A percentile compares a stretch with the other conserved stretches of the same genome.
Evolutionary conservation across 2,797 vertebrate genomes (phyloP).

Genomic region (Tenualosa ilisha): DNA sequence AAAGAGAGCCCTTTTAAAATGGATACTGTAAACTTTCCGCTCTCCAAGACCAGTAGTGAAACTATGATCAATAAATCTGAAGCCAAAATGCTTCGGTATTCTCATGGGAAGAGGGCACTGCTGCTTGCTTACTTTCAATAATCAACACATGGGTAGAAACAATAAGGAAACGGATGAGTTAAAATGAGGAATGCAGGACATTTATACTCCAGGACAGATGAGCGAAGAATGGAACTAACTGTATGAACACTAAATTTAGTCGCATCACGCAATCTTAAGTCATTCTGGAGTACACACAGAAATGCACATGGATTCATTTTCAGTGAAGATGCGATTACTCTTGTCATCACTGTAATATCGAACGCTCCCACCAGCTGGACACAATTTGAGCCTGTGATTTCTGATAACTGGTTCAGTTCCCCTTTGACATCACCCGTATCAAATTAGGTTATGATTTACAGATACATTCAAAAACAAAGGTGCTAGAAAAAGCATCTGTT

Average conservation of each 20-base stretch:
- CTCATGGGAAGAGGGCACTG: background rate
- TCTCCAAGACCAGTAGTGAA: constrained; percentile 13
- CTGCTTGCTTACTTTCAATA: background rate
- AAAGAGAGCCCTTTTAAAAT: background rate
- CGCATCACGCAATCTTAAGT: constrained; percentile 68
- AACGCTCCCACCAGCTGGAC: constrained; percentile 61
- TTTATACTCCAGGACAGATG: constrained; percentile 23
- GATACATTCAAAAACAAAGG: background rate
- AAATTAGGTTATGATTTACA: constrained; percentile 35
- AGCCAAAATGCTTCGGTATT: background rate
- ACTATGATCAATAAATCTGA: background rate
- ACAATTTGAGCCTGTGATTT: constrained; percentile 55
- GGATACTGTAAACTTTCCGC: background rate
- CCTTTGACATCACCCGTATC: constrained; percentile 56
- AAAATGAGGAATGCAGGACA: constrained; percentile 9
- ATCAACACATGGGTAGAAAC: constrained; percentile 14
- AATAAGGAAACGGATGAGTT: constrained; percentile 11
- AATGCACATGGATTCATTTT: constrained; percentile 60
- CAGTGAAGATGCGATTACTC: constrained; percentile 61
- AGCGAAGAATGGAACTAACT: constrained; percentile 11
- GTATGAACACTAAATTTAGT: constrained; percentile 46
- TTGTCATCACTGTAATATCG: constrained; percentile 57
- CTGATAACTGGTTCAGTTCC: constrained; percentile 58
- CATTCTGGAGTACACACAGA: constrained; percentile 63
- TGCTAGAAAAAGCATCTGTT: background rate